Percentiles rank a stretch among this genome's conserved stretches.
These are phyloP conservation scores for Yponomeuta malinellus DNA, from an alignment of 2,888 invertebrate genomes.

Conservation along the genomic window DNA sequence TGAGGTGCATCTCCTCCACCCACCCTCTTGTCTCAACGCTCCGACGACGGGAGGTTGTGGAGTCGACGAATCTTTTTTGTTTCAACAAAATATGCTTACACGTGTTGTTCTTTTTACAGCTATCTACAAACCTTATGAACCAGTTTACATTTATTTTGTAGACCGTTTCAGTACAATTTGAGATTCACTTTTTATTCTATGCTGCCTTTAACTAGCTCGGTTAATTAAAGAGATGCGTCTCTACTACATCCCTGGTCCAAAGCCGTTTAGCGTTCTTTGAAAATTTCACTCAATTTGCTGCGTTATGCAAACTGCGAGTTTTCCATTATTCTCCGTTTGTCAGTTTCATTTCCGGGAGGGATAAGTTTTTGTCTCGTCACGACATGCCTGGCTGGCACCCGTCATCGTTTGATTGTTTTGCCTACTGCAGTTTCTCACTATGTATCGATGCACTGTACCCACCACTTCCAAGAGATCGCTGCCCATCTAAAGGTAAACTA, in stretches of 20 bases:
- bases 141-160: too few relatives aligned
- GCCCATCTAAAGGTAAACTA: constrained; percentile 5
- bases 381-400: constrained; percentile 53
- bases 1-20: constrained; percentile 37
- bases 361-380: constrained; percentile 64
- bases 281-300: constrained; percentile 64
- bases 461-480: constrained; percentile 46
- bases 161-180: too few relatives aligned
- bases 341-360: constrained; percentile 62
- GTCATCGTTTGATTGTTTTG: constrained; percentile 49
- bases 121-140: too few relatives aligned
- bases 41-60: constrained; percentile 24
- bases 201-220: neutral
- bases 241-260: neutral
- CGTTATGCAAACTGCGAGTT: constrained; percentile 60
- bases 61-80: constrained; percentile 28
- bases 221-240: neutral
- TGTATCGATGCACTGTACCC: constrained; percentile 42
- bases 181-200: neutral
- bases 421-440: constrained; percentile 57
- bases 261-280: constrained; percentile 28
- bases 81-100: neutral
- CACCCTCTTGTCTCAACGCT: neutral
- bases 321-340: constrained; percentile 58
- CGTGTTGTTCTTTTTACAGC: neutral